These are phyloP conservation scores for Radopholus similis DNA, from an alignment of 1,140 invertebrate genomes.

Conservation along the genomic window DNA sequence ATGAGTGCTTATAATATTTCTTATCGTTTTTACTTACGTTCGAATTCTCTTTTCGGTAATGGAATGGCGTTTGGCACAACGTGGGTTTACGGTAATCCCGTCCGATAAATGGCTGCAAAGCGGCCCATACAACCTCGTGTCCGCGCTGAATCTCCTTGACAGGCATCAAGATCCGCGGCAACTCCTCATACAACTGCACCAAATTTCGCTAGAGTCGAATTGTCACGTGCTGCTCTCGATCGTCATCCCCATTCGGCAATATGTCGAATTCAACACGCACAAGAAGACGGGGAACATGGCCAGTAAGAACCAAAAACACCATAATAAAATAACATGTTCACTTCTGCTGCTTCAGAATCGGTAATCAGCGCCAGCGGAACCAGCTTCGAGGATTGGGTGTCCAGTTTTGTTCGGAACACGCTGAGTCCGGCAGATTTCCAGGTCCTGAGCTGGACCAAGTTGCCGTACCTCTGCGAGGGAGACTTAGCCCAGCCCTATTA, in stretches of 20 bases:
- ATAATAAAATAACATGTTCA: background rate
- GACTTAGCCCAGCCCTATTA: conserved; percentile 80
- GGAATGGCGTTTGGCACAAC: conserved; percentile 47
- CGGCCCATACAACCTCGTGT: conserved; percentile 72
- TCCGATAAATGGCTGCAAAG: conserved; percentile 70
- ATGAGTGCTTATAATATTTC: conserved; percentile 60
- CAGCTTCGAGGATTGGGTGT: conserved; percentile 75
- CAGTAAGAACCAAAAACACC: background rate
- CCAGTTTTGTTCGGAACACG: conserved; percentile 70
- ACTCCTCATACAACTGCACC: conserved; percentile 65
- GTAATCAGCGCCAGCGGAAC: conserved; percentile 65
- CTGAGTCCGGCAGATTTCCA: conserved; percentile 71
- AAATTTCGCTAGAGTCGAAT: conserved; percentile 48
- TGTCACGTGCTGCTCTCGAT: conserved; percentile 76
- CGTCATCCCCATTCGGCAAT: conserved; percentile 81
- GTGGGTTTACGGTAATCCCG: conserved; percentile 70
- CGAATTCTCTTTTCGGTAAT: conserved; percentile 36
- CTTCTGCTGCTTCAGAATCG: conserved; percentile 28
- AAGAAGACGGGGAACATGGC: background rate
- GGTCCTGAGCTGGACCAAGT: conserved; percentile 73
- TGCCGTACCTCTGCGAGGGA: conserved; percentile 83
- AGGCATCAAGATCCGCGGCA: conserved; percentile 75
- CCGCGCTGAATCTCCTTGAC: conserved; percentile 83
- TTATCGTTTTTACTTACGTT: background rate
- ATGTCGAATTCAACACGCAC: conserved; percentile 71